Conservation (phyloP, 2,888 invertebrate species). For the Macrosoma leucophasiata region DNA sequence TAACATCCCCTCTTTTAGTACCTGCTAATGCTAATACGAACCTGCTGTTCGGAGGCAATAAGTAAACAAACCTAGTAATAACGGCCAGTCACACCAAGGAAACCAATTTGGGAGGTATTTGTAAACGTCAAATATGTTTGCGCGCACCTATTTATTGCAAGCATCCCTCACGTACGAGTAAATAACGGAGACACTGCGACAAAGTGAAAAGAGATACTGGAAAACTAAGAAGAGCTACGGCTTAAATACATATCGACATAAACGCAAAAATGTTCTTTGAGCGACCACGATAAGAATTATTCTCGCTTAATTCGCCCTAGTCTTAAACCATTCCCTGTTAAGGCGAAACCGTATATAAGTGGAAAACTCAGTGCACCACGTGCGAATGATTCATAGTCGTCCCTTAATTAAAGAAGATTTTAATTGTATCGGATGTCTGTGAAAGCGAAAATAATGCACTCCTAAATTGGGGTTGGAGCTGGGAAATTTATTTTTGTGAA, state of each 20-base stretch:
- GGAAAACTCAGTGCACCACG: constrained; percentile 75
- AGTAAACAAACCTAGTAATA: constrained; percentile 65
- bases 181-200: constrained; percentile 73
- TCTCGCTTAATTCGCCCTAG: constrained; percentile 33
- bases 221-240: constrained; percentile 44
- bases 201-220: constrained; percentile 72
- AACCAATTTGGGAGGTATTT: constrained; percentile 71
- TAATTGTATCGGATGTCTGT: constrained; percentile 76
- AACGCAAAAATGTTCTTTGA: constrained; percentile 41
- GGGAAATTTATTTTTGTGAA: constrained; percentile 64
- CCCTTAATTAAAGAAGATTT: constrained; percentile 78
- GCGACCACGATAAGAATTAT: constrained; percentile 37
- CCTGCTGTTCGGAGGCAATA: constrained; percentile 44
- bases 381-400: constrained; percentile 74
- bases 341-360: constrained; percentile 60
- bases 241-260: constrained; percentile 41
- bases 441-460: constrained; percentile 76
- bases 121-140: constrained; percentile 74
- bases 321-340: constrained; percentile 41
- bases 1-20: no score
- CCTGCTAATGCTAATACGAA: no score
- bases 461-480: constrained; percentile 71
- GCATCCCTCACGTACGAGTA: constrained; percentile 73
- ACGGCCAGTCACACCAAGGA: constrained; percentile 66
- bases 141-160: constrained; percentile 71